Evolutionary conservation across 2,797 vertebrate genomes (phyloP), one percentile per base, ranked within the genome.

Genomic region (Synanceia verrucosa): DNA sequence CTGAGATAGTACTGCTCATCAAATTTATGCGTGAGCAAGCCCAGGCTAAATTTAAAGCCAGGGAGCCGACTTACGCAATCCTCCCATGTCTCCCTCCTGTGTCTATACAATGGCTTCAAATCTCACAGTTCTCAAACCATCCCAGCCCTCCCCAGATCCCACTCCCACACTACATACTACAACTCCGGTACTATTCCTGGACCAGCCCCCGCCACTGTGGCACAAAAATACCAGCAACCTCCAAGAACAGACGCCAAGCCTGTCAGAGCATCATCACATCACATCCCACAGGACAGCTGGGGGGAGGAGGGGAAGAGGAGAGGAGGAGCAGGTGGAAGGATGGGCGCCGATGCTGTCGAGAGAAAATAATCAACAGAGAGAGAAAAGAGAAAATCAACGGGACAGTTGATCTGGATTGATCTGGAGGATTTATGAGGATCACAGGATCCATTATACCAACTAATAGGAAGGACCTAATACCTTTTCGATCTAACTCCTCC

Each of bases 111-210:
- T 79, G 73, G 81, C 53, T 89, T 73, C 59, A 77, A 79, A 84
- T 87, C 87, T 88, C 80, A 62, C 89, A 88, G 76, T 56, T 81
- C 79, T 89, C 69, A 76, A 82, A 81, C 47, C 79, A 67, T 83
- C 62, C 76, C 77, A 73, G 78, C 79, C 87, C 85, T 82, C 83
- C 82, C 79, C 85, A 84, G 76, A 87, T 82, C 66, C 65, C 86
- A 81, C 94, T 91, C 92, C 86, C 92, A 93, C 92, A 89, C 73
- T 69, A 81, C 66, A 86, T 86, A 78, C 89, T 93, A 94, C 93
- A 93, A 94, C 91, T 93, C 86, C 64, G 58, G 65, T 71, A 78
- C 92, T 90, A 94, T 94, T 95, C 89, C 86, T 91, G 93, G 77
- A 70, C 33, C 86, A 84, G 71, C 92, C 90, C 89, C 88, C 91